Conservation (phyloP, 2,797 vertebrate genomes). For the Hippopotamyrus pictus region DNA sequence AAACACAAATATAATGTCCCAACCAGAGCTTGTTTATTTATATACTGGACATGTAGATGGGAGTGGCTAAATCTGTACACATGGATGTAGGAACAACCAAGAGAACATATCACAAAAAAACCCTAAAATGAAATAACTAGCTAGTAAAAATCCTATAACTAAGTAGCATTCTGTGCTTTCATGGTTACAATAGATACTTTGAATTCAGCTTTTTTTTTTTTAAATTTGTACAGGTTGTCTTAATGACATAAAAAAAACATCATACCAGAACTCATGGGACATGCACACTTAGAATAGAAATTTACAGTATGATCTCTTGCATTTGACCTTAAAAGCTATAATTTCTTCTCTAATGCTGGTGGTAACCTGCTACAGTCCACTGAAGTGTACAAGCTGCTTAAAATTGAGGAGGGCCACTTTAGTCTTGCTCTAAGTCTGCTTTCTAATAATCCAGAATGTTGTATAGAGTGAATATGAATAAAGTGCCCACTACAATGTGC, state of each 20-base stretch:
- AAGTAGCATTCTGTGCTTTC: not conserved
- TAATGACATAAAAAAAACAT: not conserved
- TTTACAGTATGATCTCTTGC: not conserved
- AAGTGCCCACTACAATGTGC: not conserved
- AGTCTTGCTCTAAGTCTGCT: not conserved
- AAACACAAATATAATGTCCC: not conserved
- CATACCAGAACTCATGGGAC: slow-evolving; percentile 10
- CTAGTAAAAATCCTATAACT: not conserved
- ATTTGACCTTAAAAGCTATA: not conserved
- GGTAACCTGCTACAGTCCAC: not conserved
- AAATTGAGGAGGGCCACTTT: not conserved
- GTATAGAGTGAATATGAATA: not conserved
- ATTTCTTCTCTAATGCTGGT: not conserved
- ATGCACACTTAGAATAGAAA: slow-evolving; percentile 1
- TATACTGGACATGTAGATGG: not conserved
- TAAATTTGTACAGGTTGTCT: not conserved
- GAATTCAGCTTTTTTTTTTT: not conserved
- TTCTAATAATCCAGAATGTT: not conserved
- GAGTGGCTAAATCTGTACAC: not conserved
- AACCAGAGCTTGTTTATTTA: not conserved
- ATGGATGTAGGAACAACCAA: not conserved
- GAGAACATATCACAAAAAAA: not conserved
- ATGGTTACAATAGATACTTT: not conserved
- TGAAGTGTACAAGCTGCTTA: not conserved
- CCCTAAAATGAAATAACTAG: not conserved